Evolutionary conservation across 1,140 invertebrate genomes (phyloP).

Genomic region (Bactericera cockerelli): DNA sequence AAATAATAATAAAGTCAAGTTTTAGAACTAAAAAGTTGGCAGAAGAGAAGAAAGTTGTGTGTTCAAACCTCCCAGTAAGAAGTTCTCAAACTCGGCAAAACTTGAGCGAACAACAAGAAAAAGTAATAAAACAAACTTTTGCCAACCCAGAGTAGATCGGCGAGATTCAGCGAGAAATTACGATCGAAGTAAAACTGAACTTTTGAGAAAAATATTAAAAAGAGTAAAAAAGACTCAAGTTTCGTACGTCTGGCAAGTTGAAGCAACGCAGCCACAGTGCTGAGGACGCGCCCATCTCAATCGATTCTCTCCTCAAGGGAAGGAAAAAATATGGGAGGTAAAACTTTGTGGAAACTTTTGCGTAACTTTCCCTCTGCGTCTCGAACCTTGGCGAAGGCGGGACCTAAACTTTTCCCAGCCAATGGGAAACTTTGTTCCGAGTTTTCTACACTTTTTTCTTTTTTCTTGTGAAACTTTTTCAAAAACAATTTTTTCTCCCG

Average conservation of each 20-base stretch:
- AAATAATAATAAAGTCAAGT: no score
- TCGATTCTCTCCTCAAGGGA: background rate
- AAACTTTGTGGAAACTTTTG: background rate
- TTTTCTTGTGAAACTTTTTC: background rate
- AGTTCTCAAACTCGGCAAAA: no score
- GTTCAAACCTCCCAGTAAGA: no score
- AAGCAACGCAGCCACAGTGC: background rate
- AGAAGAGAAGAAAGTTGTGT: no score
- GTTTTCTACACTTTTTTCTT: background rate
- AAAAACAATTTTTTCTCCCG: background rate
- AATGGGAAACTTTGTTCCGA: background rate
- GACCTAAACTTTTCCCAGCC: background rate
- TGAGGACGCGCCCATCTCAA: background rate
- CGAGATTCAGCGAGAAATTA: constrained; percentile 2
- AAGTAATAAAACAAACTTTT: no score
- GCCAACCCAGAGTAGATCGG: background rate
- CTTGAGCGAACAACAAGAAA: no score
- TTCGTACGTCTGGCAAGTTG: background rate
- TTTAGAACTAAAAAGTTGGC: no score
- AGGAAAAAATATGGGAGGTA: background rate
- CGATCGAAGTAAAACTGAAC: background rate
- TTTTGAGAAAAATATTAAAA: no score
- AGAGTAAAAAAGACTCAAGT: no score
- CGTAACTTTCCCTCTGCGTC: background rate
- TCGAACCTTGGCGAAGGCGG: background rate